Percentiles rank a stretch among this genome's conserved stretches.
These are phyloP conservation scores for Paramormyrops hopkinsi DNA, from an alignment of 2,797 vertebrate species.

Conservation along the genomic window DNA sequence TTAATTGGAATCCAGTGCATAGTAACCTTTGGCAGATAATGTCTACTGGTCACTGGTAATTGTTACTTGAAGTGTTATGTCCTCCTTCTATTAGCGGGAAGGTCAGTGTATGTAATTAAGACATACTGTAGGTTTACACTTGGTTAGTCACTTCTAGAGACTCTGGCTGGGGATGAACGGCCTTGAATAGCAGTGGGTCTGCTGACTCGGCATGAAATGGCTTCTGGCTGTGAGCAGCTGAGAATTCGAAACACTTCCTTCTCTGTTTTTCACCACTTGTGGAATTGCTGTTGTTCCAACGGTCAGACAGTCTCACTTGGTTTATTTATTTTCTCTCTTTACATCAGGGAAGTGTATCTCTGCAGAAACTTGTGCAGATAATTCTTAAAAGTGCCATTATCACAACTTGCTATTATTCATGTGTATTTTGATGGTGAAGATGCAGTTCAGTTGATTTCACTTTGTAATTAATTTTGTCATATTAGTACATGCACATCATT, in stretches of 20 bases:
- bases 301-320: neutral
- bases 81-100: neutral
- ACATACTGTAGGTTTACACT: neutral
- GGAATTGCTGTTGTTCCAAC: neutral
- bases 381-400: neutral
- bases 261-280: neutral
- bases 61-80: neutral
- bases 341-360: neutral
- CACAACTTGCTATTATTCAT: neutral
- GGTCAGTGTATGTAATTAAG: neutral
- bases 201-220: neutral
- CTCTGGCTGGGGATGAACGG: neutral
- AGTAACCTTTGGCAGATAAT: neutral
- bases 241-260: slow-evolving; percentile 14
- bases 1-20: slow-evolving; percentile 7
- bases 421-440: neutral
- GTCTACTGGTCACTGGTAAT: neutral
- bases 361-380: neutral
- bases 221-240: slow-evolving; percentile 12
- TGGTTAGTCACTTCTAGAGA: neutral
- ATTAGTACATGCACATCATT: slow-evolving; percentile 1
- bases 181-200: neutral
- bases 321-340: neutral
- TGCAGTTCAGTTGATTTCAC: neutral
- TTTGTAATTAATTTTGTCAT: neutral